Evolutionary conservation across 1,140 invertebrate species (phyloP).

Genomic region (Hycleus cichorii): DNA sequence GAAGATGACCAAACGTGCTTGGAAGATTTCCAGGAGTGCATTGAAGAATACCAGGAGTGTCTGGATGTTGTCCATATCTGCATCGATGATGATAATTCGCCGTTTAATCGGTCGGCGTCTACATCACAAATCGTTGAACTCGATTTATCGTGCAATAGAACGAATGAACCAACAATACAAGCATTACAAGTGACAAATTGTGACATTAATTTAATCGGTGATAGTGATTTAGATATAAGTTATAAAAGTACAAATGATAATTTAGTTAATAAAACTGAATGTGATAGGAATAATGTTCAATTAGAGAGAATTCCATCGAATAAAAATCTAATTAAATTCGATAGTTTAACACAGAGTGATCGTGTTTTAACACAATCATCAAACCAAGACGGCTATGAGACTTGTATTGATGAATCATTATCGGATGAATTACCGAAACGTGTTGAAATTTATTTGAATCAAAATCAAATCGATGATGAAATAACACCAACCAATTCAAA

Average conservation of each 20-base stretch:
- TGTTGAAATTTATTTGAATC: not conserved
- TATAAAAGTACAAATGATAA: slow-evolving; percentile 31
- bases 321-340: slow-evolving; percentile 15
- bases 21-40: slow-evolving; percentile 54
- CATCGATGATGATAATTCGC: slow-evolving; percentile 40
- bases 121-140: slow-evolving; percentile 30
- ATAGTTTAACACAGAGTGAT: slow-evolving; percentile 29
- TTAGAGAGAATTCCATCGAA: not conserved
- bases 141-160: not conserved
- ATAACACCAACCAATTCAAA: slow-evolving; percentile 34
- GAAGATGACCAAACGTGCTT: slow-evolving; percentile 52
- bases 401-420: slow-evolving; percentile 37
- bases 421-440: slow-evolving; percentile 31
- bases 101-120: slow-evolving; percentile 29
- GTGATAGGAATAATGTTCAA: slow-evolving; percentile 6
- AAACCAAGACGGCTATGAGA: slow-evolving; percentile 35
- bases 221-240: slow-evolving; percentile 33
- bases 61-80: slow-evolving; percentile 52
- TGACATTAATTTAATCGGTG: slow-evolving; percentile 18
- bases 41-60: slow-evolving; percentile 54
- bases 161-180: too few relatives aligned
- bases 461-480: slow-evolving; percentile 16
- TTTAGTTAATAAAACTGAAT: slow-evolving; percentile 12
- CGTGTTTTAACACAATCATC: slow-evolving; percentile 17
- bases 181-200: not conserved